A percentile compares a stretch with the other conserved stretches of the same genome.
phyloP scores from a whole-genome alignment of 2,113 vertebrate species.

The Edolisoma coerulescens region DNA sequence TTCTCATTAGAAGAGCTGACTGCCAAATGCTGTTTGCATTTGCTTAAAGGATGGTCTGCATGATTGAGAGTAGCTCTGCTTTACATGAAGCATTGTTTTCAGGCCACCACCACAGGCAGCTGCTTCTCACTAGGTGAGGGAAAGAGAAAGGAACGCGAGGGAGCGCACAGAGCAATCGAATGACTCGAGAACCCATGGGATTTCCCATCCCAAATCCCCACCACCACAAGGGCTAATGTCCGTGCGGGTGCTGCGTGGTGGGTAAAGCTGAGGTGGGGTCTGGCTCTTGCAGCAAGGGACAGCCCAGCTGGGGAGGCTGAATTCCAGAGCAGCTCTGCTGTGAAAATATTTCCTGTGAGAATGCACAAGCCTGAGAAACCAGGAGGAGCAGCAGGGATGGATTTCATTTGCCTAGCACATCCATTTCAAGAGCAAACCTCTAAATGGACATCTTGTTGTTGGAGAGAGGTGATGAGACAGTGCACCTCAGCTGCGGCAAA shows the following conservation, averaged over 20 bases:
- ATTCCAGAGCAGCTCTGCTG: conserved; percentile 18
- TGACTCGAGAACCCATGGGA: accelerated
- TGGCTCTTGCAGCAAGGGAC: accelerated
- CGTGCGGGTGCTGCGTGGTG: accelerated
- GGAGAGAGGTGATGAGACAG: not conserved
- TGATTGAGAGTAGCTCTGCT: not conserved
- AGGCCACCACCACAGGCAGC: conserved; percentile 13
- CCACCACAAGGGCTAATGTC: not conserved
- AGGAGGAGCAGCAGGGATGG: not conserved
- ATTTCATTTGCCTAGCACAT: not conserved
- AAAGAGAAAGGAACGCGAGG: not conserved
- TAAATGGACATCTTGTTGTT: not conserved
- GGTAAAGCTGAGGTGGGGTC: not conserved
- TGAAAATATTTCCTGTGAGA: conserved; percentile 22
- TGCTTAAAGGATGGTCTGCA: not conserved
- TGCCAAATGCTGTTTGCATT: conserved; percentile 37
- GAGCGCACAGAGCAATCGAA: accelerated
- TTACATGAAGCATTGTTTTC: not conserved
- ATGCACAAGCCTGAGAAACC: not conserved
- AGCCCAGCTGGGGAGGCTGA: not conserved
- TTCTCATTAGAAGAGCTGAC: conserved; percentile 28
- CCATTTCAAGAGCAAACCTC: not conserved
- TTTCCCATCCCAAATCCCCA: not conserved
- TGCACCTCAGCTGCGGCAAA: not conserved
- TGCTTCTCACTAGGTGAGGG: not conserved